Conservation (phyloP, 2,888 invertebrate genomes). For the Erebia aethiops region DNA sequence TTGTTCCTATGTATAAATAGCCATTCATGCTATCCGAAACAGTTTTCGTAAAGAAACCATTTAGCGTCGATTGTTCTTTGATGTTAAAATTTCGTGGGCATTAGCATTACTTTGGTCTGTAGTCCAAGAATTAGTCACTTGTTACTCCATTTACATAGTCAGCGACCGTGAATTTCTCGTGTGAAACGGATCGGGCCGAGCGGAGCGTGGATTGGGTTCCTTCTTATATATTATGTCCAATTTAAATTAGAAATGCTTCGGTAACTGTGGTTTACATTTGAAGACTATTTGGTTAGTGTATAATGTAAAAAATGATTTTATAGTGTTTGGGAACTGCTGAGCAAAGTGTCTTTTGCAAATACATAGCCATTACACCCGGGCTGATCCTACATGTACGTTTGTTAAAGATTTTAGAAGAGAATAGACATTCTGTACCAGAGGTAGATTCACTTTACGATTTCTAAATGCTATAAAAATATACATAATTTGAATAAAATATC, state of each 20-base stretch:
- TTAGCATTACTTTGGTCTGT: conserved; percentile 44
- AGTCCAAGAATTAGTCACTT: conserved; percentile 63
- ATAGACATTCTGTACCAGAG: too few relatives aligned
- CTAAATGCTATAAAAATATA: too few relatives aligned
- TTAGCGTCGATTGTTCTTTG: conserved; percentile 22
- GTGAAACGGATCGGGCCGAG: conserved; percentile 68
- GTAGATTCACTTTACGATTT: too few relatives aligned
- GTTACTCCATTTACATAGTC: conserved; percentile 75
- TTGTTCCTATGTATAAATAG: not conserved
- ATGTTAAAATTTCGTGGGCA: conserved; percentile 30
- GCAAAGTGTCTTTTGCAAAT: too few relatives aligned
- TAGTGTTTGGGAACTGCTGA: not conserved
- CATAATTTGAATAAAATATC: too few relatives aligned
- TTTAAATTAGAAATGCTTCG: conserved; percentile 68
- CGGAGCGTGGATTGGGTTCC: conserved; percentile 59
- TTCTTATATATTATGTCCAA: conserved; percentile 57
- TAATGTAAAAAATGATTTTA: conserved; percentile 3
- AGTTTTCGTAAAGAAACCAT: conserved; percentile 14
- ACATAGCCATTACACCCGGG: too few relatives aligned
- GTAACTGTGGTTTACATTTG: conserved; percentile 34
- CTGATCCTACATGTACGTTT: too few relatives aligned
- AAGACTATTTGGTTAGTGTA: conserved; percentile 12
- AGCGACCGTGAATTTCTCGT: conserved; percentile 80
- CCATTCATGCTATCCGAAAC: conserved; percentile 1
- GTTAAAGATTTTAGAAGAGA: too few relatives aligned